A percentile compares a stretch with the other conserved stretches of the same genome.
Conservation (phyloP, 2,797 vertebrate species). For the Pseudochirops cupreus region DNA sequence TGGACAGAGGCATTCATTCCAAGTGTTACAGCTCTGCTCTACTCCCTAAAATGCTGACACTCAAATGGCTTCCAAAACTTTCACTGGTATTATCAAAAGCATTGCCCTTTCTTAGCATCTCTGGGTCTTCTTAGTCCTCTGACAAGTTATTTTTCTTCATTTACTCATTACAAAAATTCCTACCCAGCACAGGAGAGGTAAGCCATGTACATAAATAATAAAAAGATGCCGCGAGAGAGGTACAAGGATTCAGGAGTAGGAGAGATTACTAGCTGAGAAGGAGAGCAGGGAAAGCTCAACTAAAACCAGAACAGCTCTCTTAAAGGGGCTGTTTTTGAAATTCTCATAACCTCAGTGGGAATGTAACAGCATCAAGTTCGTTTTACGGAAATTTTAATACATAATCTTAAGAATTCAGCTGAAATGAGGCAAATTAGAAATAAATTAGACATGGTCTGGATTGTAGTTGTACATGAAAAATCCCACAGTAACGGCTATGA, state of each 20-base stretch:
- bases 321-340: conserved; percentile 44
- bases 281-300: not conserved
- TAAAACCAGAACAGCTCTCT: not conserved
- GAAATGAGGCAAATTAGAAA: conserved; percentile 37
- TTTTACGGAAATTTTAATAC: not conserved
- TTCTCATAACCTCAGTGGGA: not conserved
- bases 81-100: not conserved
- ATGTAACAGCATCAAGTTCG: not conserved
- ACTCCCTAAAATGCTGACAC: not conserved
- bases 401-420: not conserved
- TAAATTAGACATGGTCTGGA: conserved; percentile 12
- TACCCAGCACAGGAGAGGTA: not conserved
- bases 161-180: conserved; percentile 15
- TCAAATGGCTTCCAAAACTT: not conserved
- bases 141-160: not conserved
- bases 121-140: not conserved
- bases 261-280: not conserved
- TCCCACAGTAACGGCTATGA: not conserved
- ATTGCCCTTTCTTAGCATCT: not conserved
- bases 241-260: not conserved
- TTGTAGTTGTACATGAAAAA: not conserved
- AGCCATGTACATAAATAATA: not conserved
- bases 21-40: not conserved
- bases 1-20: not conserved
- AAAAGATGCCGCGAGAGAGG: not conserved